phyloP scores from a whole-genome alignment of 2,888 invertebrate genomes.

The Eudasyphora cyanicolor region DNA sequence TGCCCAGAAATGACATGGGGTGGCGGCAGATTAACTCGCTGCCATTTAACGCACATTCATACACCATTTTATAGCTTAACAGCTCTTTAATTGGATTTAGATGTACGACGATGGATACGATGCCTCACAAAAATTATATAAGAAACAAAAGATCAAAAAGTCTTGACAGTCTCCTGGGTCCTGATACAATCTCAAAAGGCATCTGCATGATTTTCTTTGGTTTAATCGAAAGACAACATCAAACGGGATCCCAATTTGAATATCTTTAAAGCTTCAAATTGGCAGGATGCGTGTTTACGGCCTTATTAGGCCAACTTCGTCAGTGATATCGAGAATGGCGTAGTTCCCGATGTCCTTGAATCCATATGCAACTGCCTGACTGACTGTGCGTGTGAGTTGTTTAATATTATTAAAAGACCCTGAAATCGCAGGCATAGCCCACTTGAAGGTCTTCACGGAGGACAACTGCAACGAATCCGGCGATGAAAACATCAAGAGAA shows the following conservation, averaged over 20 bases:
- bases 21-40: slow-evolving; percentile 63
- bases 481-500: slow-evolving; percentile 20
- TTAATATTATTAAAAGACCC: too few species aligned
- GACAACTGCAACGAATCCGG: slow-evolving; percentile 26
- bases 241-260: slow-evolving; percentile 3
- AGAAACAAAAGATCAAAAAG: slow-evolving; percentile 34
- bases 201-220: slow-evolving; percentile 25
- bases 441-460: not conserved
- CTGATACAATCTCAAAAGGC: slow-evolving; percentile 42
- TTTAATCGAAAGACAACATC: not conserved
- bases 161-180: slow-evolving; percentile 49
- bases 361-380: not conserved
- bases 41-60: slow-evolving; percentile 66
- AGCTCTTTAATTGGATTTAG: slow-evolving; percentile 69
- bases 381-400: not conserved
- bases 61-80: slow-evolving; percentile 65
- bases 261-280: not conserved
- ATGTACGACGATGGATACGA: slow-evolving; percentile 62
- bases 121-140: not conserved
- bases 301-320: slow-evolving; percentile 15
- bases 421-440: not conserved
- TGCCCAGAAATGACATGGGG: slow-evolving; percentile 54
- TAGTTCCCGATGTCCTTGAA: not conserved
- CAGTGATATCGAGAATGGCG: not conserved
- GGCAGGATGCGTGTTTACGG: not conserved